Conservation (phyloP, 2,113 vertebrate species). For the Nasalis larvatus region DNA sequence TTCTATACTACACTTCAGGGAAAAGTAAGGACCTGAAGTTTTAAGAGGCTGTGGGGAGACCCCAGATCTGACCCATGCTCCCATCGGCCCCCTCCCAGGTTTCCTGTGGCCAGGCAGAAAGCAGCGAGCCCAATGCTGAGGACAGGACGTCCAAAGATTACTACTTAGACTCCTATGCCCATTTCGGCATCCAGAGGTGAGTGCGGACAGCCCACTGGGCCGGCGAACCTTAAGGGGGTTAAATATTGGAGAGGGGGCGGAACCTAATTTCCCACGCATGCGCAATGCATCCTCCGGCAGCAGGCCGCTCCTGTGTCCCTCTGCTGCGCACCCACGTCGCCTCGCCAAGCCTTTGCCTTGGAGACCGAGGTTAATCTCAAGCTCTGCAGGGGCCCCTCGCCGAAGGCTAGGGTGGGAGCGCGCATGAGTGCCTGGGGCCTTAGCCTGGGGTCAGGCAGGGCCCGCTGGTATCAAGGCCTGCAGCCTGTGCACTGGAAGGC, state of each 20-base stretch:
- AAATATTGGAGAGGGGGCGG: neutral
- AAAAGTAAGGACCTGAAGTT: neutral
- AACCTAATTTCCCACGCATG: neutral
- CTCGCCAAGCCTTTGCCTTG: neutral
- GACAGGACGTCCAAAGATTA: constrained; percentile 97
- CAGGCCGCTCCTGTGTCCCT: neutral
- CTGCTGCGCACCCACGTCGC: neutral
- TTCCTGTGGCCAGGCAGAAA: constrained; percentile 87
- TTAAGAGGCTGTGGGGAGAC: neutral
- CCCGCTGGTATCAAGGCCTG: neutral
- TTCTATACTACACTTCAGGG: neutral
- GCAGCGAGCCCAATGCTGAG: constrained; percentile 90
- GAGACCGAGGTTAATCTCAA: neutral
- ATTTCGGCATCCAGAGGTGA: constrained; percentile 97
- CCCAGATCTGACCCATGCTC: constrained; percentile 7
- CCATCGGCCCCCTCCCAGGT: constrained; percentile 80
- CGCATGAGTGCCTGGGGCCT: neutral
- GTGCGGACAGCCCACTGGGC: neutral
- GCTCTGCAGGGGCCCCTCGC: neutral
- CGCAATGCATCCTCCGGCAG: neutral
- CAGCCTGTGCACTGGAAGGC: too few relatives aligned
- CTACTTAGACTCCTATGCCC: constrained; percentile 94
- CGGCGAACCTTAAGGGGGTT: neutral
- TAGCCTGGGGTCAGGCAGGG: neutral
- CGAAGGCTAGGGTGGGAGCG: neutral